Conservation (phyloP, 2,797 vertebrate genomes). For the Danio choprae region DNA sequence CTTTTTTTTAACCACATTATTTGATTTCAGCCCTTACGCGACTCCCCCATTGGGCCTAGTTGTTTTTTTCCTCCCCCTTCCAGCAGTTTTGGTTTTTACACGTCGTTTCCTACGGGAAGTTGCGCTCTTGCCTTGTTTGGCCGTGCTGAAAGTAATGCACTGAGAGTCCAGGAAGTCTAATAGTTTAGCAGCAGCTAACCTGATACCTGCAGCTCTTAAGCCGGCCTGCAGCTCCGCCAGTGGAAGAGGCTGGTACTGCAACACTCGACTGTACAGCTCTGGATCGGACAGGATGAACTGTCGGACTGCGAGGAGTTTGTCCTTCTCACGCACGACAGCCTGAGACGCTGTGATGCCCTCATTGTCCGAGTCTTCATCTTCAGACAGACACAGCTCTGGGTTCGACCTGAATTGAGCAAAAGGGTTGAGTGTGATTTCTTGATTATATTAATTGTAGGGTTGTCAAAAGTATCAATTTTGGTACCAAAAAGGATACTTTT, state of each 20-base stretch:
- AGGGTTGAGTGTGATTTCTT: background rate
- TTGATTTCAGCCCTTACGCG: background rate
- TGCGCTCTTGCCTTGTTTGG: slow-evolving; percentile 71
- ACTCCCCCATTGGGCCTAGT: slow-evolving; percentile 24
- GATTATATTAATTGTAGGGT: no score
- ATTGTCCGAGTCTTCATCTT: slow-evolving; percentile 75
- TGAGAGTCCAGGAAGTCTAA: slow-evolving; percentile 91
- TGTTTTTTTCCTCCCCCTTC: slow-evolving; percentile 53
- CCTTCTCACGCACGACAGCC: slow-evolving; percentile 71
- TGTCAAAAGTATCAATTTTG: no score
- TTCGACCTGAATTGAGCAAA: slow-evolving; percentile 72
- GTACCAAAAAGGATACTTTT: no score
- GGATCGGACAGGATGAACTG: slow-evolving; percentile 83
- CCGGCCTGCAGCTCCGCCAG: slow-evolving; percentile 82
- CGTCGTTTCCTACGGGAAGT: slow-evolving; percentile 56
- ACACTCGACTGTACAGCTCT: slow-evolving; percentile 80
- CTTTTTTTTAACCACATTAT: background rate
- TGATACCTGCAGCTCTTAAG: slow-evolving; percentile 85
- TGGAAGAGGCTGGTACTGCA: slow-evolving; percentile 90
- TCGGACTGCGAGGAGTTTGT: slow-evolving; percentile 77
- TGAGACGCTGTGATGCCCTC: slow-evolving; percentile 85
- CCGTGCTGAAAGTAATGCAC: slow-evolving; percentile 92
- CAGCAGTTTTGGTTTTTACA: background rate
- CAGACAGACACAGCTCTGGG: slow-evolving; percentile 74
- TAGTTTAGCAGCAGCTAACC: slow-evolving; percentile 83